Evolutionary conservation across 1,140 invertebrate species (phyloP).

Genomic region (Lordiphosa clarofinis): DNA sequence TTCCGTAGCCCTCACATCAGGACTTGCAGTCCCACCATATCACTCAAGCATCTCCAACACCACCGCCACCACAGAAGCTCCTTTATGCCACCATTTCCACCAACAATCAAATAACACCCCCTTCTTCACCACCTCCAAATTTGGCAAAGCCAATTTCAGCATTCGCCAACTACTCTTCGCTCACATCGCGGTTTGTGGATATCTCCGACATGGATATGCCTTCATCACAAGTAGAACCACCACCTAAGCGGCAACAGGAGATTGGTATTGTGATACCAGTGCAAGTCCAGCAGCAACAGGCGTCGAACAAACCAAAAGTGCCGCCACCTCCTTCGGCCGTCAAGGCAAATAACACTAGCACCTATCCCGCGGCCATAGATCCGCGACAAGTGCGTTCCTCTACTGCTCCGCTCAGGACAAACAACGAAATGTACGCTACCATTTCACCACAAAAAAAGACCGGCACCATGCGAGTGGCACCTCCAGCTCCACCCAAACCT

Average conservation of each 20-base stretch:
- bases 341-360: conserved; percentile 40
- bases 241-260: conserved; percentile 16
- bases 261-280: conserved; percentile 39
- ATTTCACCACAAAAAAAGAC: conserved; percentile 51
- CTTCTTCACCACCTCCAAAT: conserved; percentile 38
- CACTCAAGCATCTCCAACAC: conserved; percentile 12
- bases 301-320: conserved; percentile 24
- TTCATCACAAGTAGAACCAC: not conserved
- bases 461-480: conserved; percentile 46
- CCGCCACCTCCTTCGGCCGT: conserved; percentile 63
- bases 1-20: conserved; percentile 41
- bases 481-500: conserved; percentile 59
- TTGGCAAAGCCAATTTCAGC: not conserved
- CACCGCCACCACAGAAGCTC: conserved; percentile 15
- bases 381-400: conserved; percentile 20
- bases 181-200: conserved; percentile 56
- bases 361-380: conserved; percentile 42
- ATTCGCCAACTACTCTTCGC: conserved; percentile 46
- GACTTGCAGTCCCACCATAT: conserved; percentile 6
- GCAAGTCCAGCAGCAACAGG: conserved; percentile 32
- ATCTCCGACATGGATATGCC: conserved; percentile 50
- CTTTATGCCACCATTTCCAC: conserved; percentile 67
- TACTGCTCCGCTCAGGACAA: conserved; percentile 5
- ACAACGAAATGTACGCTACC: conserved; percentile 44
- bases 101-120: conserved; percentile 52